Percentiles rank a stretch among this genome's conserved stretches.
These are phyloP conservation scores for Torymus tubicola DNA, from an alignment of 2,888 invertebrate species.

Conservation along the genomic window DNA sequence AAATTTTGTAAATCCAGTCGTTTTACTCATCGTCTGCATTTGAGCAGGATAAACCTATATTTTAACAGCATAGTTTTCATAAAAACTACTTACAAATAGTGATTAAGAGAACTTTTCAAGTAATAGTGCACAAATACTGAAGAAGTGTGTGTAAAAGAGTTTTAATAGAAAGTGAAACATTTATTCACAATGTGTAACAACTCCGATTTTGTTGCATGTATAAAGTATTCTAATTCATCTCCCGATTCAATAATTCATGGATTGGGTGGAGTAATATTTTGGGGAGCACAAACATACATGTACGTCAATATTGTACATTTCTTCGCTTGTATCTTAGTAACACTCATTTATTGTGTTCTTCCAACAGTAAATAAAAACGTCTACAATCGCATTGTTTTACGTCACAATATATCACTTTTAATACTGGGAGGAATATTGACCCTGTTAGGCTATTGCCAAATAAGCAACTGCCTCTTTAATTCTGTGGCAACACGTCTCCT, in stretches of 20 bases:
- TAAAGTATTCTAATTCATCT: constrained; percentile 36
- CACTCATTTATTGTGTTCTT: constrained; percentile 64
- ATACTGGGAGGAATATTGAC: constrained; percentile 62
- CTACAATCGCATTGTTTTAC: constrained; percentile 66
- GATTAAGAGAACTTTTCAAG: constrained; percentile 1
- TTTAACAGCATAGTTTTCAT: too few species aligned
- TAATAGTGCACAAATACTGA: too few species aligned
- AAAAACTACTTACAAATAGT: background rate
- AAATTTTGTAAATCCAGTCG: too few species aligned
- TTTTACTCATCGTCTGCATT: too few species aligned
- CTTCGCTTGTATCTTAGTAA: constrained; percentile 64
- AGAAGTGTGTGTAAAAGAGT: too few species aligned
- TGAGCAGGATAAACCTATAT: too few species aligned
- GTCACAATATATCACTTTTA: constrained; percentile 66
- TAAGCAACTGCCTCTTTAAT: constrained; percentile 58
- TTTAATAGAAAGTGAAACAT: background rate
- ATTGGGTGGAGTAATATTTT: constrained; percentile 62
- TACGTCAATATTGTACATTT: constrained; percentile 66
- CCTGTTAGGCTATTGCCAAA: constrained; percentile 61
- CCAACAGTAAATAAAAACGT: constrained; percentile 64
- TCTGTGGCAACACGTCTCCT: constrained; percentile 58
- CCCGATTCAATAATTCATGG: constrained; percentile 43
- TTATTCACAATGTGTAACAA: constrained; percentile 8
- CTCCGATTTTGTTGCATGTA: background rate
- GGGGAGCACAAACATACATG: constrained; percentile 69